Base-by-base conservation (phyloP, 2,113 vertebrate species). In the Hippocampus barbouri region DNA sequence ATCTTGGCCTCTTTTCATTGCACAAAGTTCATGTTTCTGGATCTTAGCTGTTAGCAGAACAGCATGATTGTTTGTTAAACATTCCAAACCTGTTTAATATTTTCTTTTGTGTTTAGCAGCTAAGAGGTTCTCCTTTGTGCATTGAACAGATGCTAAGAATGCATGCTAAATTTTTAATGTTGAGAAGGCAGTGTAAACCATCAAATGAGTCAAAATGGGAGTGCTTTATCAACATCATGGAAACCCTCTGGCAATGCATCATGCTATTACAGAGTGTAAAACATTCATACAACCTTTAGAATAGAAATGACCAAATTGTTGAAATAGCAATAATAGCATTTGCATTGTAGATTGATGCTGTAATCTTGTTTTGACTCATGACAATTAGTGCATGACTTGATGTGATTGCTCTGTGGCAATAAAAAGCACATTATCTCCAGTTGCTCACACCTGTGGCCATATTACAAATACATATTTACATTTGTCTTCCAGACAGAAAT, bases 401-500 rank as follows among this genome's bases (percentile, higher is more conserved):
- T 90, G 79, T 88, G 83, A 76, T 66, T 87, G 85, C 84, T 84
- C 80, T 86, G 79, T 89, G 70, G 79, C 85, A 86, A 84, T 80
- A 80, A 83, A 88, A 83, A 89, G 88, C 87, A 86, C 86, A 90
- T 86, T 88, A 64, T 90, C 89, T 92, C 90, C 90, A 92, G 92
- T 86, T 92, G 90, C 77, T 90, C 89, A 84, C 88, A 88, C 89
- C 89, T 89, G 79, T 88, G 77, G 81, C 83, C 80, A 77, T 84
- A 84, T 88, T 83, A 89, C 86, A 90, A 83, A 88, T 79, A 80
- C 79, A 70, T 87, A 89, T 93, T 87, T 89, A 91, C 89, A 89
- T 93, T 92, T 93, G 89, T 93, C 90, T 93, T 93, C 86, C 92
- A 93, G 92, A 93, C 87, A 92, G 91, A 90, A 91, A 91, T 90